Evolutionary conservation across 2,888 invertebrate species (phyloP).

Genomic region (Toxonevra muliebris): DNA sequence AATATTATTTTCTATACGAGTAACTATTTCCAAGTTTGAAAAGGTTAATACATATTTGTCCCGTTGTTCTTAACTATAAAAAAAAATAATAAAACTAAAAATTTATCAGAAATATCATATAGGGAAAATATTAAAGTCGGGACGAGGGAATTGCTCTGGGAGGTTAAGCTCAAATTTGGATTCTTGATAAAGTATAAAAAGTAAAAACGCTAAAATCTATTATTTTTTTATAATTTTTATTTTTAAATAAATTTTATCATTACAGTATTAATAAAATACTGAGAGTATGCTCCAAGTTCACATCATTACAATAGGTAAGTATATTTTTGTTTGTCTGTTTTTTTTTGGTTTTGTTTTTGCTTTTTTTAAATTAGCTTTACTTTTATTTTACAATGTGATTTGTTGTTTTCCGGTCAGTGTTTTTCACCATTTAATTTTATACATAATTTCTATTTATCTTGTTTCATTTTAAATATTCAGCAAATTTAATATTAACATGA

Average conservation of each 20-base stretch:
- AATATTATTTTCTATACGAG: too few relatives aligned
- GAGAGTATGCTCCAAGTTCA: constrained; percentile 65
- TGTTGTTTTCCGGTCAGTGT: constrained; percentile 32
- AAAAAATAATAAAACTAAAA: too few relatives aligned
- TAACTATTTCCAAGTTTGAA: too few relatives aligned
- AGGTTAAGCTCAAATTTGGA: too few relatives aligned
- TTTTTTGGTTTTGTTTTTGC: constrained; percentile 38
- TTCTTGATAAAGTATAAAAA: too few relatives aligned
- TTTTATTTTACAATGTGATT: constrained; percentile 42
- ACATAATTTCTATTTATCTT: constrained; percentile 27
- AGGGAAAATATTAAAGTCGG: too few relatives aligned
- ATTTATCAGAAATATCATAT: too few relatives aligned
- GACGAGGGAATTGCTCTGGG: too few relatives aligned
- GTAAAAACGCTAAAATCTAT: not conserved
- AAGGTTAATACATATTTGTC: too few relatives aligned
- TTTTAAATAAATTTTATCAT: constrained; percentile 59
- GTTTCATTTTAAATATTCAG: constrained; percentile 31
- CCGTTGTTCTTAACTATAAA: too few relatives aligned
- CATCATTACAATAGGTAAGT: constrained; percentile 59
- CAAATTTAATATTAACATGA: constrained; percentile 22
- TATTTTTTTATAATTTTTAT: constrained; percentile 39
- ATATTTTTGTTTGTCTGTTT: constrained; percentile 41
- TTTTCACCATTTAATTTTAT: constrained; percentile 31
- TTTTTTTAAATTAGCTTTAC: constrained; percentile 39
- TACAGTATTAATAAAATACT: constrained; percentile 65